Base-by-base conservation (phyloP, 1,140 invertebrate genomes). In the Propsilocerus akamusi region DNA sequence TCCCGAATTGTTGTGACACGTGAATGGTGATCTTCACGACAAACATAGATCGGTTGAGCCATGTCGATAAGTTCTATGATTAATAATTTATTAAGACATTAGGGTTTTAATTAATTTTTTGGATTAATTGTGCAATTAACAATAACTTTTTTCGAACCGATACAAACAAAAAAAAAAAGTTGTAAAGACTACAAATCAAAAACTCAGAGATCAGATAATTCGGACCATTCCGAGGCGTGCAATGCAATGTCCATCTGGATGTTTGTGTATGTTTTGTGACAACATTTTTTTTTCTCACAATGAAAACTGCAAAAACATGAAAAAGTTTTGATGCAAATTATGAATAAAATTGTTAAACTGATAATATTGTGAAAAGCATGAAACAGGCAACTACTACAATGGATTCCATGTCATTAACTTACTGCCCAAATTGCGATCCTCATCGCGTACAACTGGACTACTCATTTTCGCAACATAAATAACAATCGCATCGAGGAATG, bases 41-140 rank as follows among this genome's bases (percentile, higher is more conserved):
- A 83, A 10, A 97, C 92, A 60, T 92, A 93, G 12, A 97, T 84
- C 0, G 93, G 91, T 67, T 97, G 92, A 0, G 89, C 91, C 61
- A 86, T 93, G 63, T 89, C 86, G 50, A 94, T 90, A 30, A 96
- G 68, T 67, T 86, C 89, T 86, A 67, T 8, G 10, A 20, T 20
- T 22, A 46, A 46, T 46, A 24, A 30, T 34, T n/a, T 34, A 26
- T 52, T 52, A 49, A 20, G 14, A 47, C n/a, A 47, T n/a, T 47
- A 51, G 6, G 26, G 24, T 34, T 32, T 5, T n/a, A 30, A 11
- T 8, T 30, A 11, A 30, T 11, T 30, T 30, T 30, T 30, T 11
- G 10, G 2, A 8, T 30, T 30, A 30, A 2, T 11, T 30, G 2
- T 11, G 28, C 3, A 30, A 8, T 30, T 11, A n/a, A 51, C 22